Conservation (phyloP, 2,888 invertebrate species). For the Cephus pygmeus region DNA sequence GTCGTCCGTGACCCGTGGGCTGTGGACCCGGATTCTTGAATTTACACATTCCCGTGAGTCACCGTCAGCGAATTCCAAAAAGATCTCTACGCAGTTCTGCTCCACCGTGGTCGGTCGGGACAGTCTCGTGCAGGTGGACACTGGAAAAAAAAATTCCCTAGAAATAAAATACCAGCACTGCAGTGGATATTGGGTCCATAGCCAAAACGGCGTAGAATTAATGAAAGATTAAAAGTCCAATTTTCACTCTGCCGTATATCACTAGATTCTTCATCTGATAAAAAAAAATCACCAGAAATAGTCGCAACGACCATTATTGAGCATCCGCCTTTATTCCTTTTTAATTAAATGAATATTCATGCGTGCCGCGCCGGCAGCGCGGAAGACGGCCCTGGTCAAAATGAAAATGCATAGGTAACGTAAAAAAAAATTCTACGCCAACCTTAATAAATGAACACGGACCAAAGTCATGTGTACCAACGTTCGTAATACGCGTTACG, state of each 20-base stretch:
- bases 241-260: neutral
- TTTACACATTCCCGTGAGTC: slow-evolving; percentile 3
- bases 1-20: neutral
- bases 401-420: neutral
- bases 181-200: neutral
- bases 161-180: neutral
- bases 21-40: slow-evolving; percentile 1
- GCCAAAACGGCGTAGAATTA: neutral
- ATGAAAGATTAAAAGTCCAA: slow-evolving; percentile 10
- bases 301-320: neutral
- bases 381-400: neutral
- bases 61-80: neutral
- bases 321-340: slow-evolving; percentile 11
- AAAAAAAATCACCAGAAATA: neutral
- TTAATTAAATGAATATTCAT: slow-evolving; percentile 39
- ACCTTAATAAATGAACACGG: neutral
- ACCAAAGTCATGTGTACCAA: neutral
- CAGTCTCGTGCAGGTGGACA: neutral
- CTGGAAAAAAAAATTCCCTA: neutral
- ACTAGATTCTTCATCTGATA: neutral
- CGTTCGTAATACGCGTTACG: neutral
- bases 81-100: neutral
- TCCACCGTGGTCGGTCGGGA: no score
- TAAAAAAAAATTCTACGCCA: neutral
- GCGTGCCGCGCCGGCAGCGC: slow-evolving; percentile 7